Base-by-base conservation (phyloP, 2,888 invertebrate species). In the Andrena flavipes region DNA sequence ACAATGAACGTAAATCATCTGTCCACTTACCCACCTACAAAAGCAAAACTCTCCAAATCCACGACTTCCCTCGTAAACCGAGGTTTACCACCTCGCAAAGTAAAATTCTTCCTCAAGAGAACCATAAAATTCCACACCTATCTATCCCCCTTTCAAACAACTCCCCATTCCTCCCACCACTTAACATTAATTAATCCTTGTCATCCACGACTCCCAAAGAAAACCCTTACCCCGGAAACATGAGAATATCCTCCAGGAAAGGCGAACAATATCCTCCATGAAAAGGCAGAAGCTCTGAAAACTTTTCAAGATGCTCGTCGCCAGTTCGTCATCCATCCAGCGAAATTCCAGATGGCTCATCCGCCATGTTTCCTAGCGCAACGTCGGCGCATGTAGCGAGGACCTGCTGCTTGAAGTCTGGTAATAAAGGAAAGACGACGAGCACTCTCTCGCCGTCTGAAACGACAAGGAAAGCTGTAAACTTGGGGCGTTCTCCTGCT, bases 321-420 rank as follows among this genome's bases (percentile, higher is more conserved):
- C 48, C 26, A 63, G 77, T 76, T 56, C 54, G 68, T 76, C 68
- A 56, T 64, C 54, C 67, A 63, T 77, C 49, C 78, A 7, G 48
- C 20, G 16, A 49, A 49, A 77, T 78, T 80, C 59, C 77, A 63
- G 33, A 20, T 26, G 70, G 42, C 64, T 79, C 64, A 78, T 78
- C 62, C 42, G 35, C 20, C 60, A 20, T 63, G 63, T 51, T 72
- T 51, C 33, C 33, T 63, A n/a, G 35, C 35, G 63, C 35, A 59
- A 42, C 33, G 75, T 51, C 23, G 30, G 42, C 13, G 10, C 60
- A 75, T 63, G 54, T 76, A 76, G 13, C 62, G 10, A 54, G 62
- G 60, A 54, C 26, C 48, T 51, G 13, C 30, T 30, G 62, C 76
- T 76, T 68, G 48, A 76, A 78, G 68, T 76, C 76, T 23, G 63